Evolutionary conservation across 1,140 invertebrate species (phyloP).

Genomic region (Pseudomyrmex gracilis): DNA sequence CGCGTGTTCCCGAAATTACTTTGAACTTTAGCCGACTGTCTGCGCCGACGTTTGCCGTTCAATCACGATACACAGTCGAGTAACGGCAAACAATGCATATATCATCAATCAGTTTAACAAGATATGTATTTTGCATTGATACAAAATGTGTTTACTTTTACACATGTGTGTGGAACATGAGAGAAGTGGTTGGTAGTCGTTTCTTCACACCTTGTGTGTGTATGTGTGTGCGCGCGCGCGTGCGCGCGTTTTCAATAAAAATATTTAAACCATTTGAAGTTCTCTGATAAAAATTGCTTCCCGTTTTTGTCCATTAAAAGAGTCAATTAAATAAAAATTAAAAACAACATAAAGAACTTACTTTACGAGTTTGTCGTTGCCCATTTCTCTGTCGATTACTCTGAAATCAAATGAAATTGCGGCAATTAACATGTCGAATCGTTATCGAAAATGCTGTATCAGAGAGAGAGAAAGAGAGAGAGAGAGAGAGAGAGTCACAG

Average conservation of each 20-base stretch:
- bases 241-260: not conserved
- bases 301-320: not conserved
- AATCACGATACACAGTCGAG: constrained; percentile 29
- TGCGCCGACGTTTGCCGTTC: constrained; percentile 43
- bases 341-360: constrained; percentile 14
- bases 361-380: constrained; percentile 21
- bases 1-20: constrained; percentile 48
- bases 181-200: not conserved
- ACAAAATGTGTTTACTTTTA: constrained; percentile 24
- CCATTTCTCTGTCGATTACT: constrained; percentile 16
- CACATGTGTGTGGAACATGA: not conserved
- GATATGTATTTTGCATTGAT: constrained; percentile 32
- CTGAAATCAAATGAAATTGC: constrained; percentile 41
- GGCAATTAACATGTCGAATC: not conserved
- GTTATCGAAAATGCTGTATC: not conserved
- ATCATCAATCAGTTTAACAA: constrained; percentile 34
- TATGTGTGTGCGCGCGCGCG: too few relatives aligned
- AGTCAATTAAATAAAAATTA: not conserved
- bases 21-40: constrained; percentile 55
- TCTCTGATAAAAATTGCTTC: too few relatives aligned
- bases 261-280: not conserved
- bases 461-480: too few relatives aligned
- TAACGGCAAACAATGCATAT: constrained; percentile 55
- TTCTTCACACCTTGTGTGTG: not conserved
- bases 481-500: too few relatives aligned